Conservation (phyloP, 2,797 vertebrate genomes). For the Muraenolepis orangiensis region DNA sequence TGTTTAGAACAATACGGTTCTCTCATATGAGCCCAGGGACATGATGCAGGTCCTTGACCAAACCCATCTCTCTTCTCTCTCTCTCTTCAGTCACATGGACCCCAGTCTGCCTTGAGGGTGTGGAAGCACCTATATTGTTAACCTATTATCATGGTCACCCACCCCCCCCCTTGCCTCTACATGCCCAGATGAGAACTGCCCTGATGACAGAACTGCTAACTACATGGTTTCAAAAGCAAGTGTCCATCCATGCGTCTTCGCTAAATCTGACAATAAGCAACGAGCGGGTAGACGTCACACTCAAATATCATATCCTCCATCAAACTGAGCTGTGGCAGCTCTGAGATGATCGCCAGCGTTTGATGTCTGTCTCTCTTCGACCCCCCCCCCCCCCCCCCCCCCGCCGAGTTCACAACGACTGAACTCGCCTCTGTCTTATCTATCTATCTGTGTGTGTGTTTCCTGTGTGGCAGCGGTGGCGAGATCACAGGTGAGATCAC, state of each 20-base stretch:
- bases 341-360: not conserved
- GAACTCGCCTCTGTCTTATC: not conserved
- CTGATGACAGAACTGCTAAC: not conserved
- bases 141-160: constrained; percentile 52
- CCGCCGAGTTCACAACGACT: not conserved
- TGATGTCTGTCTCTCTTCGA: not conserved
- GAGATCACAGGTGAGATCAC: not conserved
- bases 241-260: not conserved
- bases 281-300: not conserved
- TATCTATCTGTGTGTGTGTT: not conserved
- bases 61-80: constrained; percentile 15
- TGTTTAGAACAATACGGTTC: not conserved
- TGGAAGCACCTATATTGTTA: constrained; percentile 35
- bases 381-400: not conserved
- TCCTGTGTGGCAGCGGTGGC: not conserved
- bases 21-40: not conserved
- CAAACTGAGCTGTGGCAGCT: not conserved
- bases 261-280: not conserved
- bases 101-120: constrained; percentile 14
- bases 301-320: not conserved
- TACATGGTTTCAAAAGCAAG: constrained; percentile 15
- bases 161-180: constrained; percentile 40
- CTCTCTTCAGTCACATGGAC: constrained; percentile 39
- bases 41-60: not conserved
- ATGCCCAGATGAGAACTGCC: constrained; percentile 31